A percentile compares a stretch with the other conserved stretches of the same genome.
Conservation (phyloP, 2,797 vertebrate genomes). For the Pangasius mekongensis region DNA sequence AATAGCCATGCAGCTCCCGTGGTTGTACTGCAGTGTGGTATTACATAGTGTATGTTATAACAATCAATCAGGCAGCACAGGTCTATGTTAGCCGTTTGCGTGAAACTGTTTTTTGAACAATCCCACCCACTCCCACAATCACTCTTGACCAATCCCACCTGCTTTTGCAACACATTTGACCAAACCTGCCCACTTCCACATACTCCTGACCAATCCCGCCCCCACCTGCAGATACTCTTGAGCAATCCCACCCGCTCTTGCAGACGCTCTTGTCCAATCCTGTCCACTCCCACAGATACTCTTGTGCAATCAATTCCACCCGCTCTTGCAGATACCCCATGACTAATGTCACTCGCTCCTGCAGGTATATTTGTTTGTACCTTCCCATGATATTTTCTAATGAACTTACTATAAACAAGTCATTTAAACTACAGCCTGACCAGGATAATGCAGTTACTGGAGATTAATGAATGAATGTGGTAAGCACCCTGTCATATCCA, state of each 20-base stretch:
- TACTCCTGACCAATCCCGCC: neutral
- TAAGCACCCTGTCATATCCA: neutral
- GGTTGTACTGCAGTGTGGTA: neutral
- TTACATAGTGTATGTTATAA: neutral
- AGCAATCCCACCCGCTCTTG: neutral
- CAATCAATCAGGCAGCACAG: neutral
- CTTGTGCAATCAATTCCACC: neutral
- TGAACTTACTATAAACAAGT: neutral
- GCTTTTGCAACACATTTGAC: neutral
- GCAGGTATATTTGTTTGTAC: neutral
- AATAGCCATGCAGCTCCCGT: neutral
- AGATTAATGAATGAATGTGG: neutral
- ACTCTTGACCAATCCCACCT: neutral
- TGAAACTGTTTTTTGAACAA: neutral
- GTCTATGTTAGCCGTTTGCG: neutral
- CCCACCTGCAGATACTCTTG: neutral
- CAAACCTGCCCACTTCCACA: neutral
- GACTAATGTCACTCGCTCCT: neutral
- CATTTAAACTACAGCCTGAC: neutral
- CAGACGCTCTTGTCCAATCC: neutral
- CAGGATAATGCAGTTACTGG: neutral
- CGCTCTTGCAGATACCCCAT: neutral
- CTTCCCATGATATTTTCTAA: neutral
- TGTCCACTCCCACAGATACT: neutral
- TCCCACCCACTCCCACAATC: too few species aligned